A percentile compares a stretch with the other conserved stretches of the same genome.
These are phyloP conservation scores for Sarcophaga variegata DNA, from an alignment of 2,888 invertebrate species.

Conservation along the genomic window DNA sequence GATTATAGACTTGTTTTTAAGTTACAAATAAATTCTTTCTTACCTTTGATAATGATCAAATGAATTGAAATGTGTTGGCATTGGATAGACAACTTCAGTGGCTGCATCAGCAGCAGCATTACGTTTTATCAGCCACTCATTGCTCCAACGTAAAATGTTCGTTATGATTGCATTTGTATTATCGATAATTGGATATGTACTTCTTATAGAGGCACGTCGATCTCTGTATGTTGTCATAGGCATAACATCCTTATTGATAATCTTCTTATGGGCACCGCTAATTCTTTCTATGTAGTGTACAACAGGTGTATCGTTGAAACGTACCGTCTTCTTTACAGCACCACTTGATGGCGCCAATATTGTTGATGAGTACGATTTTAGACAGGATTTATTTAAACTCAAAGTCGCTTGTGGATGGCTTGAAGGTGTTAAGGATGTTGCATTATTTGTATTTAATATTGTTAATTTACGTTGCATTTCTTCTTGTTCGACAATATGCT, in stretches of 20 bases:
- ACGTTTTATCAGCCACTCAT: slow-evolving; percentile 86
- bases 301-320: slow-evolving; percentile 73
- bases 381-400: not conserved
- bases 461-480: slow-evolving; percentile 66
- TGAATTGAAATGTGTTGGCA: slow-evolving; percentile 83
- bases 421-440: not conserved
- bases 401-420: not conserved
- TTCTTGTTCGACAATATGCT: slow-evolving; percentile 68
- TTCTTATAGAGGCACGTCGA: slow-evolving; percentile 71
- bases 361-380: not conserved
- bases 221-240: slow-evolving; percentile 72
- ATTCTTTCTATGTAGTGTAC: slow-evolving; percentile 75
- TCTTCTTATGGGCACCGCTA: slow-evolving; percentile 70
- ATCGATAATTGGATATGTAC: slow-evolving; percentile 71
- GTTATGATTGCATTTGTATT: slow-evolving; percentile 82
- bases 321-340: slow-evolving; percentile 73
- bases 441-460: slow-evolving; percentile 4
- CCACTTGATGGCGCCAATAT: not conserved
- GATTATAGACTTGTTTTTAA: no score
- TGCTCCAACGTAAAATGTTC: slow-evolving; percentile 86
- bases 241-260: slow-evolving; percentile 71
- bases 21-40: slow-evolving; percentile 33
- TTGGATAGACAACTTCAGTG: slow-evolving; percentile 82
- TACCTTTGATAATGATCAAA: slow-evolving; percentile 85
- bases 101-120: slow-evolving; percentile 82